Percentiles rank a stretch among this genome's conserved stretches.
Conservation (phyloP, 2,888 invertebrate genomes). For the Caenorhabditis sp. region DNA sequence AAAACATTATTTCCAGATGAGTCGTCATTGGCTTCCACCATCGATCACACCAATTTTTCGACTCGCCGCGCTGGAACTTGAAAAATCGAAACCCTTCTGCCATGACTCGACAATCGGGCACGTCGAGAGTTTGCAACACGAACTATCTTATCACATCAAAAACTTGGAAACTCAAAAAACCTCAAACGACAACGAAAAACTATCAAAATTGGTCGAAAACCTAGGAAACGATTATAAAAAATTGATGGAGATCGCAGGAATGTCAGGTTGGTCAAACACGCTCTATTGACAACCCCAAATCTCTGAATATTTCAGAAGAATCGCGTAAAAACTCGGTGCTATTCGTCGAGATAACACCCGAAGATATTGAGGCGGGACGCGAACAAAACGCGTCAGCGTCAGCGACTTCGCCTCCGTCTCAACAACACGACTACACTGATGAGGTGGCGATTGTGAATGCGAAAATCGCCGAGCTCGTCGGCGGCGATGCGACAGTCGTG, state of each 20-base stretch:
- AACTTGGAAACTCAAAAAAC: conserved; percentile 15
- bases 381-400: conserved; percentile 11
- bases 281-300: background rate
- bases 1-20: conserved; percentile 33
- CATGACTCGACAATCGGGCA: conserved; percentile 16
- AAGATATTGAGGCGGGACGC: conserved; percentile 16
- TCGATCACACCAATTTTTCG: conserved; percentile 54
- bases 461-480: conserved; percentile 3
- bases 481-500: background rate
- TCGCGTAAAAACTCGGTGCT: conserved; percentile 22
- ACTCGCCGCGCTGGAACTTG: conserved; percentile 37
- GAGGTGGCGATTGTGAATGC: conserved; percentile 22
- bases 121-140: background rate
- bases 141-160: conserved; percentile 18
- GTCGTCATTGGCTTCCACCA: conserved; percentile 62
- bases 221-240: conserved; percentile 12
- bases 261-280: no score
- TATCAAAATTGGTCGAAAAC: conserved; percentile 16
- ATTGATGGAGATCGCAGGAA: conserved; percentile 4
- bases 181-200: conserved; percentile 8
- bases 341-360: conserved; percentile 28
- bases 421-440: conserved; percentile 5
- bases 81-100: conserved; percentile 9
- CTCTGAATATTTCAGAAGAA: conserved; percentile 2
- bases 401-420: conserved; percentile 6